Conservation (phyloP, 2,888 invertebrate genomes). For the Caenorhabditis sulstoni region DNA sequence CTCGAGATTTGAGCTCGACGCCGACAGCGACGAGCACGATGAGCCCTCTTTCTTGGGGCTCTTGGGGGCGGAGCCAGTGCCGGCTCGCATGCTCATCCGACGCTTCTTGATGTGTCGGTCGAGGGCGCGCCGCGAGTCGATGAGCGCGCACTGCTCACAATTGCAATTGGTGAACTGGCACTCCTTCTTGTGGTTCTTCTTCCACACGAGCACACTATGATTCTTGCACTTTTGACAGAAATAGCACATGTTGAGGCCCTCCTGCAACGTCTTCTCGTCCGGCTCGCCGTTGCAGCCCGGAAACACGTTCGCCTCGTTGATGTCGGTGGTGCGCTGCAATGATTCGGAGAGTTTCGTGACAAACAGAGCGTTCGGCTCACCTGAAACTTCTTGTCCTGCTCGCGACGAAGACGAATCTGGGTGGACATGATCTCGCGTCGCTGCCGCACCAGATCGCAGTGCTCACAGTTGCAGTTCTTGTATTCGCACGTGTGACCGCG, state of each 20-base stretch:
- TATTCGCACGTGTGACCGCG: constrained; percentile 76
- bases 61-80: constrained; percentile 19
- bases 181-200: constrained; percentile 78
- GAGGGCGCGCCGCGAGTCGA: constrained; percentile 76
- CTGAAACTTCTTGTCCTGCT: constrained; percentile 78
- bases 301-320: constrained; percentile 73
- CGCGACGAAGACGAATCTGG: constrained; percentile 77
- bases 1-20: constrained; percentile 30
- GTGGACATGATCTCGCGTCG: constrained; percentile 78
- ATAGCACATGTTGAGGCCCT: constrained; percentile 71
- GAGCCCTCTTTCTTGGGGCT: constrained; percentile 50
- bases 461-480: constrained; percentile 74
- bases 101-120: constrained; percentile 76
- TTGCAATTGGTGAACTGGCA: constrained; percentile 73
- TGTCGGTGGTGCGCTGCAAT: constrained; percentile 72
- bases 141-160: constrained; percentile 76
- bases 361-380: too few relatives aligned
- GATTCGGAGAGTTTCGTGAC: background rate
- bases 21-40: constrained; percentile 7
- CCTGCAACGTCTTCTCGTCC: constrained; percentile 40
- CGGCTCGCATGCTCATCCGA: constrained; percentile 49
- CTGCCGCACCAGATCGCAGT: constrained; percentile 76
- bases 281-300: constrained; percentile 59
- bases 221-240: constrained; percentile 80
- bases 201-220: constrained; percentile 77